phyloP scores from a whole-genome alignment of 2,797 vertebrate species.

The Apogon talboti region DNA sequence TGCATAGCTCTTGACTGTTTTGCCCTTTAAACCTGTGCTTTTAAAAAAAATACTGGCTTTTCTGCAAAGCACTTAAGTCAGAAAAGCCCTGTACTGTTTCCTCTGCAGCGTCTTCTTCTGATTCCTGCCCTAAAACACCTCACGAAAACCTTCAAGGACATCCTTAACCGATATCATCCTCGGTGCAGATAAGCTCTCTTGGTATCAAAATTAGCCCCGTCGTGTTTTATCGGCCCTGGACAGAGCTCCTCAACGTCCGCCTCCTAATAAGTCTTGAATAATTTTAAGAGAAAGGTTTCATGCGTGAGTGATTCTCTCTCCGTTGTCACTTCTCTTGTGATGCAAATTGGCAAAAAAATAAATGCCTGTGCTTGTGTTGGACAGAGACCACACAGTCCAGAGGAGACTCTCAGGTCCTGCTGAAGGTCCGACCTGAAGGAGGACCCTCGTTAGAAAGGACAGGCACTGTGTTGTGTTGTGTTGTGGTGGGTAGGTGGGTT shows the following conservation, averaged over 20 bases:
- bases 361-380: slow-evolving; percentile 35
- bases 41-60: slow-evolving; percentile 33
- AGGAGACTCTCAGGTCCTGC: slow-evolving; percentile 23
- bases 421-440: not conserved
- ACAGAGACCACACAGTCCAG: slow-evolving; percentile 34
- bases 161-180: slow-evolving; percentile 14
- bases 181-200: slow-evolving; percentile 17
- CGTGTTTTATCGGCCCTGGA: not conserved
- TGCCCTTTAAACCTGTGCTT: slow-evolving; percentile 81
- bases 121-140: not conserved
- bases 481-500: slow-evolving; percentile 32
- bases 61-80: slow-evolving; percentile 57
- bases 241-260: not conserved
- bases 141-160: slow-evolving; percentile 4
- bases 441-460: slow-evolving; percentile 47
- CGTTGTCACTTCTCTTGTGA: not conserved
- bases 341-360: slow-evolving; percentile 35
- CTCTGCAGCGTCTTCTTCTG: slow-evolving; percentile 4
- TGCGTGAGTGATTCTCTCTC: slow-evolving; percentile 43
- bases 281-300: slow-evolving; percentile 37
- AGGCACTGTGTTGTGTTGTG: slow-evolving; percentile 74
- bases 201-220: slow-evolving; percentile 49
- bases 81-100: slow-evolving; percentile 47
- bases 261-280: slow-evolving; percentile 1
- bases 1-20: slow-evolving; percentile 88